Conservation (phyloP, 2,113 vertebrate species). For the Cyanoliseus patagonus region DNA sequence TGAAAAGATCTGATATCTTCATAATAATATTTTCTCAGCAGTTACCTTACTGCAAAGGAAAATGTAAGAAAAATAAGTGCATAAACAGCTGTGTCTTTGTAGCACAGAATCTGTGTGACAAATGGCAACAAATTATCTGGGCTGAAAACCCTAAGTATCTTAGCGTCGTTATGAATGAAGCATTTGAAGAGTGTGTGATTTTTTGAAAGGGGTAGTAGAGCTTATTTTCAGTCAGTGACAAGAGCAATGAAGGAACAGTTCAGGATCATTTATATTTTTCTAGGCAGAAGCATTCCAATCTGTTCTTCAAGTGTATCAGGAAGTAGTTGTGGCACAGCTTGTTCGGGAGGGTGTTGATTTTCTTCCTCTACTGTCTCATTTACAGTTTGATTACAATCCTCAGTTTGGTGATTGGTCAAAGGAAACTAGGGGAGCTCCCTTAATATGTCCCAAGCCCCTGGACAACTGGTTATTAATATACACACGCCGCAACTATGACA, state of each 20-base stretch:
- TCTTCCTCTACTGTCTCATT: background rate
- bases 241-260: background rate
- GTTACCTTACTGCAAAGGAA: background rate
- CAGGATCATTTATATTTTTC: background rate
- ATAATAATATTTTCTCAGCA: background rate
- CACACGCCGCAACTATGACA: constrained; percentile 76
- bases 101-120: background rate
- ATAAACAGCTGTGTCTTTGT: background rate
- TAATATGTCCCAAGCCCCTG: constrained; percentile 79
- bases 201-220: background rate
- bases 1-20: background rate
- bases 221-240: background rate
- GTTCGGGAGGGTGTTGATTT: background rate
- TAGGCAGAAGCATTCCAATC: background rate
- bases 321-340: background rate
- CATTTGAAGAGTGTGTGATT: background rate
- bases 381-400: constrained; percentile 86
- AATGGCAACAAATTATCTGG: background rate
- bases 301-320: background rate
- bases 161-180: background rate
- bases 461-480: constrained; percentile 87
- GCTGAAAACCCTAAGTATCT: background rate
- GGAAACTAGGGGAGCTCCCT: constrained; percentile 81
- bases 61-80: background rate
- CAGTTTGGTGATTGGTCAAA: constrained; percentile 86